Conservation (phyloP, 2,113 vertebrate species). For the Cygnus atratus region DNA sequence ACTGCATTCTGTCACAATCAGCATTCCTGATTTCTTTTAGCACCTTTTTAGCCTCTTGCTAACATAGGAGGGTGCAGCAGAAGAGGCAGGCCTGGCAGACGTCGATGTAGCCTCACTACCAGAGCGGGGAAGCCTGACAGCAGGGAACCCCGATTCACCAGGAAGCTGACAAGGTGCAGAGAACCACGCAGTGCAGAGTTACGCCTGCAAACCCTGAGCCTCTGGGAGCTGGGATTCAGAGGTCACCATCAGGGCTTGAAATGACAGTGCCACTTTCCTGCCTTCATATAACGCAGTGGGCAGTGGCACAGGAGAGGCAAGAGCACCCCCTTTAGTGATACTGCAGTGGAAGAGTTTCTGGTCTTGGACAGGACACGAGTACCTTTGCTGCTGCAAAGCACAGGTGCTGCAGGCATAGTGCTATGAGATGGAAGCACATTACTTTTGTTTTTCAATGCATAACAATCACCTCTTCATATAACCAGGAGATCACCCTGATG, state of each 20-base stretch:
- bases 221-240: neutral
- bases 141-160: neutral
- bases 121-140: neutral
- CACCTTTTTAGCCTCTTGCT: too few relatives aligned
- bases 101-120: neutral
- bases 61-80: neutral
- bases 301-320: neutral
- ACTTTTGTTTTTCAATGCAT: neutral
- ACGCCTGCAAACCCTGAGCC: neutral
- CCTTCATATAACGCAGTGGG: neutral
- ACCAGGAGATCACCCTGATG: neutral
- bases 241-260: neutral
- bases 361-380: neutral
- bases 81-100: neutral
- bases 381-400: neutral
- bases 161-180: neutral
- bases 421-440: neutral
- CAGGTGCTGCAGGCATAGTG: too few relatives aligned
- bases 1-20: accelerated
- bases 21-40: neutral
- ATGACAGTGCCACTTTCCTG: too few relatives aligned
- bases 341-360: neutral
- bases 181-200: neutral
- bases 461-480: neutral
- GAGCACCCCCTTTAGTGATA: neutral